These are phyloP conservation scores for Eristalis tenax DNA, from an alignment of 2,888 invertebrate genomes.

Conservation along the genomic window DNA sequence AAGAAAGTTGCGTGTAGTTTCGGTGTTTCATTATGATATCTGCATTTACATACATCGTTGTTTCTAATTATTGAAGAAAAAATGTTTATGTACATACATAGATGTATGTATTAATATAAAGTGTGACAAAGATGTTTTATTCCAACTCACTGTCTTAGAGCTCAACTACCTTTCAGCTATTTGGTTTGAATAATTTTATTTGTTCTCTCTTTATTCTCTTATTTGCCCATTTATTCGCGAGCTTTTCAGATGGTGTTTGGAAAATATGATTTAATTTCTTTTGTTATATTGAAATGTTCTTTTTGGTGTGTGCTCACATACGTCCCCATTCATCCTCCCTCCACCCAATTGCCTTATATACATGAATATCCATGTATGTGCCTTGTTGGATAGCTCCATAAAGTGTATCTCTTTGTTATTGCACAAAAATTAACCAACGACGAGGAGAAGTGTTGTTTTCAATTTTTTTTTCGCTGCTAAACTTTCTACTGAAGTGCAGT, in stretches of 20 bases:
- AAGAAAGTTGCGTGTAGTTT: constrained; percentile 57
- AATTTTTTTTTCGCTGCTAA: constrained; percentile 26
- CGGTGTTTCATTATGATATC: constrained; percentile 5
- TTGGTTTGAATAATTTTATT: constrained; percentile 9
- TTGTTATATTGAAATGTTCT: constrained; percentile 50
- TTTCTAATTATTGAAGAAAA: background rate
- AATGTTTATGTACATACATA: background rate
- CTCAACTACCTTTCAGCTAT: constrained; percentile 28
- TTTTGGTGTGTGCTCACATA: constrained; percentile 6
- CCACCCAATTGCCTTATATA: background rate
- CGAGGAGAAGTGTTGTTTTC: constrained; percentile 46
- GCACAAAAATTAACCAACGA: constrained; percentile 24
- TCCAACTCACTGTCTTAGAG: background rate
- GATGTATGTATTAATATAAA: background rate
- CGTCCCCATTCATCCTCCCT: background rate
- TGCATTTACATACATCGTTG: background rate
- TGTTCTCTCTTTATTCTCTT: constrained; percentile 16
- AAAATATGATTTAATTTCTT: constrained; percentile 61
- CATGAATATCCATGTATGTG: constrained; percentile 3
- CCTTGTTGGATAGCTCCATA: constrained; percentile 39
- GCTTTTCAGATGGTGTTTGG: background rate
- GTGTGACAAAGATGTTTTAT: background rate
- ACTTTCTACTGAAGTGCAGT: constrained; percentile 41
- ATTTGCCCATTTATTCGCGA: constrained; percentile 25
- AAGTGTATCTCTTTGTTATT: constrained; percentile 46